A percentile compares a stretch with the other conserved stretches of the same genome.
These are phyloP conservation scores for Acanthacorydalis orientalis DNA, from an alignment of 2,888 invertebrate genomes.

Conservation along the genomic window DNA sequence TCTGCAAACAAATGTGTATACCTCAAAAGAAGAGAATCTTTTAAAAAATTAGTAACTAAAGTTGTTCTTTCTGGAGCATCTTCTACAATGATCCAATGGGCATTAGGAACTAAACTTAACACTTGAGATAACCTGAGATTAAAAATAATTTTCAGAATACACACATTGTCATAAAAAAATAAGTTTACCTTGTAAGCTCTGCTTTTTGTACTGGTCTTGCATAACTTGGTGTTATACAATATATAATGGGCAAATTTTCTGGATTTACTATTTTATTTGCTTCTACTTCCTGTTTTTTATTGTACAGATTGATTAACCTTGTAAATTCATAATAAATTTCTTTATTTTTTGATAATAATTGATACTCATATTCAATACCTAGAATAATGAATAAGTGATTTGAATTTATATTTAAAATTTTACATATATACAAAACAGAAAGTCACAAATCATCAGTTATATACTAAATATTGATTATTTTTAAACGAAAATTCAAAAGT, in stretches of 20 bases:
- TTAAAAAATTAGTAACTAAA: slow-evolving; percentile 57
- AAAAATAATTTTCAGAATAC: slow-evolving; percentile 1
- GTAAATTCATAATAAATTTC: slow-evolving; percentile 5
- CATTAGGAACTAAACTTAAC: slow-evolving; percentile 66
- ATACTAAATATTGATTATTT: too few species aligned
- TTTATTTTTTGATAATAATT: slow-evolving; percentile 1
- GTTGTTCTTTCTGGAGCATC: slow-evolving; percentile 56
- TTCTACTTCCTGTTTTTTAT: slow-evolving; percentile 6
- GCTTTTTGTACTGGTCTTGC: slow-evolving; percentile 79
- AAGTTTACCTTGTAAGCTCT: slow-evolving; percentile 80
- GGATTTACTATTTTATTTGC: slow-evolving; percentile 17
- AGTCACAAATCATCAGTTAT: too few species aligned
- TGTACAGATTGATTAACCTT: neutral
- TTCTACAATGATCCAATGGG: slow-evolving; percentile 90
- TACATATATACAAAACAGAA: too few species aligned
- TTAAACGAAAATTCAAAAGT: too few species aligned
- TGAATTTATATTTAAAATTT: too few species aligned
- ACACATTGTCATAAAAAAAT: slow-evolving; percentile 12
- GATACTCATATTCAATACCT: neutral
- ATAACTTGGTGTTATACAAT: slow-evolving; percentile 87
- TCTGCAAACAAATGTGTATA: slow-evolving; percentile 46
- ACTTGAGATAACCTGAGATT: slow-evolving; percentile 67
- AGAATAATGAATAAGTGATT: neutral
- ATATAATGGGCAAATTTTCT: slow-evolving; percentile 51
- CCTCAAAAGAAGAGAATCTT: slow-evolving; percentile 33